These are phyloP conservation scores for Danio choprae DNA, from an alignment of 2,797 vertebrate genomes.

Conservation along the genomic window DNA sequence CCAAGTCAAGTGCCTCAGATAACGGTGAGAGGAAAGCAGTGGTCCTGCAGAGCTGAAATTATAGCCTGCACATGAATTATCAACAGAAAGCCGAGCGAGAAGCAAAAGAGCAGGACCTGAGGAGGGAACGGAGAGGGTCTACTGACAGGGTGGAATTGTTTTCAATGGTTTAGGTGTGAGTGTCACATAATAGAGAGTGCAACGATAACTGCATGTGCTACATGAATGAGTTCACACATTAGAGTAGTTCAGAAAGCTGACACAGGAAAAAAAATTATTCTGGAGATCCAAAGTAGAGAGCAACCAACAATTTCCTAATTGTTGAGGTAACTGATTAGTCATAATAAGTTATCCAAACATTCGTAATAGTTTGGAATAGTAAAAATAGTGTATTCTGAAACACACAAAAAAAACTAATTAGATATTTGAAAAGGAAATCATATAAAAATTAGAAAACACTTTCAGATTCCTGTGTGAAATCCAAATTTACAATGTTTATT, in stretches of 20 bases:
- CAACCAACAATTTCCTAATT: too few relatives aligned
- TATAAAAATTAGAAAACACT: too few relatives aligned
- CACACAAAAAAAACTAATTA: too few relatives aligned
- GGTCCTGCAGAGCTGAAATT: constrained; percentile 46
- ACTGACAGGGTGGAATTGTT: constrained; percentile 4
- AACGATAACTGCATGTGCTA: not conserved
- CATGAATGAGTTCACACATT: not conserved
- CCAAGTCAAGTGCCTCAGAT: not conserved
- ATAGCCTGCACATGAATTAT: constrained; percentile 37
- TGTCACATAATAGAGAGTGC: not conserved
- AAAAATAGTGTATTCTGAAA: too few relatives aligned
- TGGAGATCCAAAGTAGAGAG: too few relatives aligned
- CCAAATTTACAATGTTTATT: too few relatives aligned
- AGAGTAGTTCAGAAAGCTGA: constrained; percentile 7
- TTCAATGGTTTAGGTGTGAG: not conserved
- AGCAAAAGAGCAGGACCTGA: not conserved
- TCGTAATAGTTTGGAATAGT: too few relatives aligned
- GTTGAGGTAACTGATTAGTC: too few relatives aligned
- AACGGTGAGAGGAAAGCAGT: constrained; percentile 35
- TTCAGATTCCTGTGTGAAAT: too few relatives aligned
- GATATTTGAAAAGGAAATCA: too few relatives aligned
- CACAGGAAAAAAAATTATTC: not conserved
- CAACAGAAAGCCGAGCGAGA: constrained; percentile 37
- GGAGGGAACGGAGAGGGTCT: constrained; percentile 13
- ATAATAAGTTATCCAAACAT: too few relatives aligned